Evolutionary conservation across 2,888 invertebrate species (phyloP).

Genomic region (Linhomoeus sp.): DNA sequence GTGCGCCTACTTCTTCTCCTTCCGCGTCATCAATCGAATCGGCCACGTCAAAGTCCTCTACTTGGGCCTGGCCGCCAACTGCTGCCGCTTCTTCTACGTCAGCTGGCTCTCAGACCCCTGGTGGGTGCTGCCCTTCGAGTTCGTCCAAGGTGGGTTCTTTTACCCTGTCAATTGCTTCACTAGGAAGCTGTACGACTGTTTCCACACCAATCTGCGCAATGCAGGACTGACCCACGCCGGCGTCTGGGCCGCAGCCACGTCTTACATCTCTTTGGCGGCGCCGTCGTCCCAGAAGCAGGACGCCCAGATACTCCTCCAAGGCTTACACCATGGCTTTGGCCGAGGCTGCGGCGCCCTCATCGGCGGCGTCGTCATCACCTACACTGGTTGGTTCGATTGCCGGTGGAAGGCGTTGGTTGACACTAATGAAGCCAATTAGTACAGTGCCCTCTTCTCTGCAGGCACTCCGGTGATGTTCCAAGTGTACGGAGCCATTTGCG

Average conservation of each 20-base stretch:
- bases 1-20: constrained; percentile 81
- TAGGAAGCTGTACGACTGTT: too few relatives aligned
- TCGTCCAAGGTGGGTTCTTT: constrained; percentile 57
- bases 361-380: constrained; percentile 49
- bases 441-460: constrained; percentile 10
- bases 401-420: constrained; percentile 4
- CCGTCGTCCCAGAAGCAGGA: constrained; percentile 70
- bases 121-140: constrained; percentile 97
- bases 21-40: constrained; percentile 73
- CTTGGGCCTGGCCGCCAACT: constrained; percentile 75
- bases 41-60: constrained; percentile 88
- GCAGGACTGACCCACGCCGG: constrained; percentile 85
- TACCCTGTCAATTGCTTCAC: too few relatives aligned
- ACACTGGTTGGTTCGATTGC: constrained; percentile 38
- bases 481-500: constrained; percentile 30
- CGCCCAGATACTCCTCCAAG: constrained; percentile 79
- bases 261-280: constrained; percentile 87
- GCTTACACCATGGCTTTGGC: constrained; percentile 87
- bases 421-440: constrained; percentile 12
- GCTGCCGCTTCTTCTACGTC: constrained; percentile 82
- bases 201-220: too few relatives aligned
- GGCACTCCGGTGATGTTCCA: constrained; percentile 31
- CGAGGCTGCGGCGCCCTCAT: constrained; percentile 88
- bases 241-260: constrained; percentile 96
- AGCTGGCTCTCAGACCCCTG: constrained; percentile 81